Evolutionary conservation across 53 echinoderm and acorn worm genomes (phyloP).

Genomic region (Temnopleurus reevesii): DNA sequence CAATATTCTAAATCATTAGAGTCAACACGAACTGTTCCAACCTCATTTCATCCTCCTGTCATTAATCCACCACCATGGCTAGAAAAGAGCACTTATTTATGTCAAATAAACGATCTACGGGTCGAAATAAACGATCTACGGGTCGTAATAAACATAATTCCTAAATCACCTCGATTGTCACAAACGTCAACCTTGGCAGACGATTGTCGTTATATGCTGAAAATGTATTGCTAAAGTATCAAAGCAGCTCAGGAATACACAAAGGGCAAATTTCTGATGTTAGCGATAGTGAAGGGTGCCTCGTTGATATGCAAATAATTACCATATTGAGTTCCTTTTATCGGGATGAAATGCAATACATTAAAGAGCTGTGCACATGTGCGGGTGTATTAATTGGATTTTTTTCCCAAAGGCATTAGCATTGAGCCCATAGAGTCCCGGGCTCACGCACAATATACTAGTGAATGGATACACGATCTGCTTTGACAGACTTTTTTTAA

Average conservation of each 20-base stretch:
- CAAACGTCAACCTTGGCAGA: slow-evolving; percentile 24
- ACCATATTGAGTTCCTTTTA: slow-evolving; percentile 44
- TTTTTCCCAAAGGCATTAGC: not conserved
- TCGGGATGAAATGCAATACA: slow-evolving; percentile 42
- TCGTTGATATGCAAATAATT: slow-evolving; percentile 55
- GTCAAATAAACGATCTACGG: not conserved
- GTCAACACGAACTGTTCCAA: not conserved
- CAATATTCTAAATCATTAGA: not conserved
- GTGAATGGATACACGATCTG: not conserved
- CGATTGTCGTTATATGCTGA: not conserved
- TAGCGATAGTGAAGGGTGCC: slow-evolving; percentile 9
- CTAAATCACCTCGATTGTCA: not conserved
- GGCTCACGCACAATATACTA: slow-evolving; percentile 12
- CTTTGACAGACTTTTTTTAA: not conserved
- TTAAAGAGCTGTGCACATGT: slow-evolving; percentile 1
- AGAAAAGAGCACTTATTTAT: not conserved
- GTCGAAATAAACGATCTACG: not conserved
- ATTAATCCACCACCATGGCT: not conserved
- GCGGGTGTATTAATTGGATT: not conserved
- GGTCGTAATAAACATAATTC: not conserved
- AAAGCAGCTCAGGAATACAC: not conserved
- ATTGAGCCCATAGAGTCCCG: slow-evolving; percentile 1
- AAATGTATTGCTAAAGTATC: not conserved
- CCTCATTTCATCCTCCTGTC: not conserved
- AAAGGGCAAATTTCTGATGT: slow-evolving; percentile 7